A percentile compares a stretch with the other conserved stretches of the same genome.
These are phyloP conservation scores for Pseudomyrmex pallidus DNA, from an alignment of 1,140 invertebrate species.

Conservation along the genomic window DNA sequence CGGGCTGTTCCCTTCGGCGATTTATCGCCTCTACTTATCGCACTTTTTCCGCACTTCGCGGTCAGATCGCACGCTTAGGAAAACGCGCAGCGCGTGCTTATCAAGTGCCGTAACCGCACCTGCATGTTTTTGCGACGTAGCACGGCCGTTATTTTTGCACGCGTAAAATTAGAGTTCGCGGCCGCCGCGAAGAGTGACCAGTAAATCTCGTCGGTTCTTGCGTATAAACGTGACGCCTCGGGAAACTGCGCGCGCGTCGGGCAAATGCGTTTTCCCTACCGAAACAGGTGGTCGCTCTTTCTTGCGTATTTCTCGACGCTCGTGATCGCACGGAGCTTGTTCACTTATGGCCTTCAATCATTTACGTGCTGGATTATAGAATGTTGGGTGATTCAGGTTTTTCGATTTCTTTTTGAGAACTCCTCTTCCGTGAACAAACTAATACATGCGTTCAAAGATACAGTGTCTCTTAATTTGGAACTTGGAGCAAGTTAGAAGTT, in stretches of 20 bases:
- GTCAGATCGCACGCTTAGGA: constrained; percentile 40
- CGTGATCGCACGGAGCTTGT: neutral
- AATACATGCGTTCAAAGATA: neutral
- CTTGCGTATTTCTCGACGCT: neutral
- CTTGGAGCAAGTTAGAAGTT: neutral
- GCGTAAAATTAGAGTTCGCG: constrained; percentile 52
- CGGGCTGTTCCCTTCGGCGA: constrained; percentile 31
- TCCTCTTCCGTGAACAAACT: neutral
- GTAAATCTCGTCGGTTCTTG: constrained; percentile 53
- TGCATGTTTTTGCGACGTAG: constrained; percentile 36
- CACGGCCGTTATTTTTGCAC: constrained; percentile 54
- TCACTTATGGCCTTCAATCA: constrained; percentile 15
- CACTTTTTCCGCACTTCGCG: constrained; percentile 38
- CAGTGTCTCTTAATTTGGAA: neutral
- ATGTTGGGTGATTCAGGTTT: constrained; percentile 1
- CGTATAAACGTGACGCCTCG: constrained; percentile 41
- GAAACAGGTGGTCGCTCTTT: constrained; percentile 21
- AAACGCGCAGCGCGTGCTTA: constrained; percentile 44
- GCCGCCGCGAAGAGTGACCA: neutral
- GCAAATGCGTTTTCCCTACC: constrained; percentile 23
- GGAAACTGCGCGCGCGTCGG: constrained; percentile 10
- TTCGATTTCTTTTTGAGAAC: neutral
- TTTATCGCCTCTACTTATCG: constrained; percentile 47
- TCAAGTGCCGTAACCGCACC: constrained; percentile 49
- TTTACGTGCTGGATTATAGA: neutral